These are phyloP conservation scores for Acomys russatus DNA, from an alignment of 2,797 vertebrate genomes.

Conservation along the genomic window DNA sequence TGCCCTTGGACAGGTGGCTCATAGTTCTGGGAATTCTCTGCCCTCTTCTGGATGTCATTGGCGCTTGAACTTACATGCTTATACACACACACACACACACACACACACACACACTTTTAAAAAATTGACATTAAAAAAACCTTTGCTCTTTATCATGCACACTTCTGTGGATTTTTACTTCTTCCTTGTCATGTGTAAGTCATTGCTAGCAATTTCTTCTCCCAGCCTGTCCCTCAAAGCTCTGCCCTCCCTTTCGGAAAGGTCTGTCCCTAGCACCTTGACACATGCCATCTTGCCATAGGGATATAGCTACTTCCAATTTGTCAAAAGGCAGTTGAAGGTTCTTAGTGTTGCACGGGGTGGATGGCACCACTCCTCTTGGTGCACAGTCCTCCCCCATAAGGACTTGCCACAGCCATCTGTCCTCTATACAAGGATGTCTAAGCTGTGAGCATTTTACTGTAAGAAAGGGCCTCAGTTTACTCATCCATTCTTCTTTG, in stretches of 20 bases:
- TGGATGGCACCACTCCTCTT: background rate
- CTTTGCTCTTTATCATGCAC: background rate
- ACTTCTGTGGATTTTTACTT: background rate
- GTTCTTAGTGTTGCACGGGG: background rate
- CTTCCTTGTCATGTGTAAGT: background rate
- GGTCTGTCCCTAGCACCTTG: background rate
- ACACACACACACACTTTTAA: background rate
- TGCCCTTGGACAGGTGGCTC: background rate
- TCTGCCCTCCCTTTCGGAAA: background rate
- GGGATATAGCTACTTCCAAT: background rate
- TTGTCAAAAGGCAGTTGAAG: background rate
- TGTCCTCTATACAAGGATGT: background rate
- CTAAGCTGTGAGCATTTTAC: background rate
- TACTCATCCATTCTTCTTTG: background rate
- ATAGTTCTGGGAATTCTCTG: background rate
- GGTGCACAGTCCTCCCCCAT: background rate
- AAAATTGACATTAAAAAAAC: background rate
- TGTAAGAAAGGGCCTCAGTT: background rate
- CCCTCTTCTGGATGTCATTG: background rate
- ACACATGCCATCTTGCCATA: background rate
- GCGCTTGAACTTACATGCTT: background rate
- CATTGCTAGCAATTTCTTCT: background rate
- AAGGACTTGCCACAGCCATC: background rate
- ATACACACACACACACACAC: no score
- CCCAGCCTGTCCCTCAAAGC: background rate